Percentiles rank a stretch among this genome's conserved stretches.
Evolutionary conservation across 2,888 invertebrate genomes (phyloP).

Genomic region (Pterostichus niger): DNA sequence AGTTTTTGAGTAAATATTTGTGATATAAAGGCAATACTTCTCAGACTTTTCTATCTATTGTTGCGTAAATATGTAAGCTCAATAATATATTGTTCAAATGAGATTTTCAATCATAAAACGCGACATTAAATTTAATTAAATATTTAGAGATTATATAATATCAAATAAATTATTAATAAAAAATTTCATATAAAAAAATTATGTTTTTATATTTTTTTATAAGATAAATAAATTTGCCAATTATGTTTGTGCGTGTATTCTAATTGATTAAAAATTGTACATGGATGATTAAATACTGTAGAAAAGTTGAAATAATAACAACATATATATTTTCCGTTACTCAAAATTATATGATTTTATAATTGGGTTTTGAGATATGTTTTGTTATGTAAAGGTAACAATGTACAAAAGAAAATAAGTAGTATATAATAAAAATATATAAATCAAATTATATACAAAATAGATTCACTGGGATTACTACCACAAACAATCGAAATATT

Average conservation of each 20-base stretch:
- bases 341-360: constrained; percentile 6
- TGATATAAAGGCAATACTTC: constrained; percentile 64
- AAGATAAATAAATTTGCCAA: constrained; percentile 11
- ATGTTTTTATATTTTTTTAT: constrained; percentile 24
- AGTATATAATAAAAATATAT: constrained; percentile 8
- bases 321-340: constrained; percentile 1
- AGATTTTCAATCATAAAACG: constrained; percentile 4
- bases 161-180: not conserved
- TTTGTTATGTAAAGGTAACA: constrained; percentile 53
- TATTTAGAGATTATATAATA: constrained; percentile 2
- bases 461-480: constrained; percentile 10
- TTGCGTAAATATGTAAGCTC: constrained; percentile 54
- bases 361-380: constrained; percentile 46
- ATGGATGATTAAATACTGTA: not conserved
- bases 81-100: constrained; percentile 3
- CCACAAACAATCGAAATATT: constrained; percentile 27
- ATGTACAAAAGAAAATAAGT: constrained; percentile 24
- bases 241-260: constrained; percentile 29
- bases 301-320: not conserved
- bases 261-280: not conserved
- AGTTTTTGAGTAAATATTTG: constrained; percentile 63
- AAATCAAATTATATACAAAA: constrained; percentile 36
- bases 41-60: constrained; percentile 67
- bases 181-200: constrained; percentile 10
- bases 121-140: not conserved